Evolutionary conservation across 2,888 invertebrate species (phyloP), one percentile per base, ranked within the genome.

Genomic region (Dryobotodes eremita): DNA sequence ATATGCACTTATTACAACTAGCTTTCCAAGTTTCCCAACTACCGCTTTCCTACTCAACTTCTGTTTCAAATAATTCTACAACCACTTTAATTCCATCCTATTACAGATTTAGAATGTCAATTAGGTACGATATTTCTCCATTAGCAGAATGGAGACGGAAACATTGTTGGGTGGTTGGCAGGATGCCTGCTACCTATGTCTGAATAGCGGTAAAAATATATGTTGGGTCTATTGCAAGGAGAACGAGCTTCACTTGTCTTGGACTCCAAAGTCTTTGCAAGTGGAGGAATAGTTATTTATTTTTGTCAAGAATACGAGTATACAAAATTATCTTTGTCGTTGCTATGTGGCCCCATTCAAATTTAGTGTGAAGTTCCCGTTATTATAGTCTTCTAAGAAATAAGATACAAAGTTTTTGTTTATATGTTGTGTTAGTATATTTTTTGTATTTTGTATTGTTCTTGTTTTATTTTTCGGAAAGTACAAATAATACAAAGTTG

Each of bases 41-140:
- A 69, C 31, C 55, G 15, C 61, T 65, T 75, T 23, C 23, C 61
- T 11, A 42, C 50, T 48, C 42, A 83, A 76, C 83, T 83, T 71
- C 57, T 83, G 79, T 75, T 77, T 75, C 59, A 85, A 83, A 77
- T 86, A 79, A 84, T 64, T 80, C 75, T 62, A 31, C 70, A 65
- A 66, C 64, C 77, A 84, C 73, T 85, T 87, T 82, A 87, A 85
- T 87, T 79, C 61, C 71, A 83, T 83, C 75, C 81, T 72, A 86
- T 86, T 80, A 86, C 80, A 78, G 80, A 80, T 84, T 85, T 83
- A 77, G 85, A 87, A 89, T 87, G 78, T 55, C 81, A 87, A 90
- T 89, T 90, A 89, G 80, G 79, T 83, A 81, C 83, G 77, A 83
- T 89, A 86, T 84, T 86, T 89, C 83, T 89, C 85, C 84, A 89